Percentiles rank a stretch among this genome's conserved stretches.
Conservation (phyloP, 2,113 vertebrate genomes). For the Paracanthobrama guichenoti region DNA sequence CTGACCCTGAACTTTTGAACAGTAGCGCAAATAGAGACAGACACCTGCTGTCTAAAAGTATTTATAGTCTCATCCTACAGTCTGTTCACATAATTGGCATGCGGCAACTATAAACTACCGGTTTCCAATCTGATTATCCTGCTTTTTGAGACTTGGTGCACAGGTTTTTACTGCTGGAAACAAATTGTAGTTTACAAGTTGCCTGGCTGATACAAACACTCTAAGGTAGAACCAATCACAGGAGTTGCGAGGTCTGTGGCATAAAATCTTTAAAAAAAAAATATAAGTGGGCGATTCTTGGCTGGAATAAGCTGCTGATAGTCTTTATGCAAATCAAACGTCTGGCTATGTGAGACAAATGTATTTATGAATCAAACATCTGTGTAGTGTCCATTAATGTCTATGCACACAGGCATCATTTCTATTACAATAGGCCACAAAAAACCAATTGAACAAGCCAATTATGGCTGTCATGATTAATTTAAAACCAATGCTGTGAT, state of each 20-base stretch:
- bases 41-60: neutral
- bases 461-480: slow-evolving; percentile 38
- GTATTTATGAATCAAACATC: slow-evolving; percentile 23
- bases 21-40: neutral
- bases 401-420: neutral
- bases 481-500: slow-evolving; percentile 16
- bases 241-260: neutral
- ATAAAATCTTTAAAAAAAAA: neutral
- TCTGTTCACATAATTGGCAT: neutral
- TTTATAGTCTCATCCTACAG: neutral
- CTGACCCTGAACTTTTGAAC: neutral
- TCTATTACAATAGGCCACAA: slow-evolving; percentile 18
- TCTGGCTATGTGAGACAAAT: slow-evolving; percentile 6
- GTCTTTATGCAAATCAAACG: slow-evolving; percentile 20
- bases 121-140: neutral
- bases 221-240: neutral
- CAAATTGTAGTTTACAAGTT: neutral
- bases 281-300: neutral
- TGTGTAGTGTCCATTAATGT: slow-evolving; percentile 16
- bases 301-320: neutral
- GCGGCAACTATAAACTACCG: neutral
- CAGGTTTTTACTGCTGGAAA: neutral
- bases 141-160: neutral
- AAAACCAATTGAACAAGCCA: slow-evolving; percentile 23
- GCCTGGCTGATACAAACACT: neutral